Evolutionary conservation across 1,140 invertebrate species (phyloP).

Genomic region (Megalonaias nervosa): DNA sequence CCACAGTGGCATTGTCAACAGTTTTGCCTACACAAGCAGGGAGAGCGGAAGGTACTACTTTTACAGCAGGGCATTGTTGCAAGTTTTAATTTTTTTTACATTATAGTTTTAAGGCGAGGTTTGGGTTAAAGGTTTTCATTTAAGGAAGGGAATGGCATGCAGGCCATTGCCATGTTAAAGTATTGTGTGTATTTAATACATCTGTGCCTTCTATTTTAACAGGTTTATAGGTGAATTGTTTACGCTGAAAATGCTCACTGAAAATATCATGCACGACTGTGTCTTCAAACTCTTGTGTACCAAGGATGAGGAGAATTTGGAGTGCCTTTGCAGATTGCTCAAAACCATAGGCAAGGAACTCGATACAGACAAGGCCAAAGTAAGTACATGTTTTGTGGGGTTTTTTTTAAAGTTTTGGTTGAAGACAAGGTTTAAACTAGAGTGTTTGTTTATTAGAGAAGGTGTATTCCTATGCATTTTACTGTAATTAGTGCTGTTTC

Average conservation of each 20-base stretch:
- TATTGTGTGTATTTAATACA: constrained; percentile 11
- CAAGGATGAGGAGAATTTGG: constrained; percentile 87
- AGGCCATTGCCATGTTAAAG: background rate
- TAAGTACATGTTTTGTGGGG: constrained; percentile 22
- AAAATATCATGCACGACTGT: constrained; percentile 91
- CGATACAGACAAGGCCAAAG: constrained; percentile 75
- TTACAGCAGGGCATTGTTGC: too few species aligned
- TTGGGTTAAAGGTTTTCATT: background rate
- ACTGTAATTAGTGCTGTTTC: too few species aligned
- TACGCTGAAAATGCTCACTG: constrained; percentile 91
- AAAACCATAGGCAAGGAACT: constrained; percentile 92
- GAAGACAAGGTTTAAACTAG: too few species aligned
- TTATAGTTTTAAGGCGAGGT: too few species aligned
- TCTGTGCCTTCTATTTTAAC: constrained; percentile 40
- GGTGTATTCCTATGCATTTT: too few species aligned
- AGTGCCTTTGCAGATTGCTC: constrained; percentile 93
- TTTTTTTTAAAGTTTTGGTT: too few species aligned
- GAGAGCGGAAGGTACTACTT: too few species aligned
- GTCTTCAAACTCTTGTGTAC: constrained; percentile 82
- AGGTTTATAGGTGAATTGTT: constrained; percentile 93
- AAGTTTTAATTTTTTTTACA: too few species aligned
- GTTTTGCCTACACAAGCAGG: too few species aligned
- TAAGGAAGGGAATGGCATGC: background rate
- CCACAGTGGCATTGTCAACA: too few species aligned
- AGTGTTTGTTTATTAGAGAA: too few species aligned